Evolutionary conservation across 2,888 invertebrate genomes (phyloP).

Genomic region (Ophion obscuratus): DNA sequence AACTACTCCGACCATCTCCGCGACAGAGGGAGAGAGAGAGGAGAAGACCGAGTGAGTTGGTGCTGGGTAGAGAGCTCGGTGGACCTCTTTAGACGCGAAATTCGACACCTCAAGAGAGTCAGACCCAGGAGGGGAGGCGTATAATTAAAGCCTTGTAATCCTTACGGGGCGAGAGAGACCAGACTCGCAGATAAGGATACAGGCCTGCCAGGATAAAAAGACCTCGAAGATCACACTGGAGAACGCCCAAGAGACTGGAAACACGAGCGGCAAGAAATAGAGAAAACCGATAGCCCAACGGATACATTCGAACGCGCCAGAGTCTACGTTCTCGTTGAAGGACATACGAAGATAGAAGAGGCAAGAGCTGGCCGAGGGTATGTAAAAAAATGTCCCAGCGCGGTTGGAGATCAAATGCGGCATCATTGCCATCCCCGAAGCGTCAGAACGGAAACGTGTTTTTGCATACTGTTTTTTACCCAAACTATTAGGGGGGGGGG

Average conservation of each 20-base stretch:
- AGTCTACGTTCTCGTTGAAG: slow-evolving; percentile 5
- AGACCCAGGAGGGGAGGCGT: slow-evolving; percentile 56
- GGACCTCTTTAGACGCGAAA: slow-evolving; percentile 70
- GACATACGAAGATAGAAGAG: slow-evolving; percentile 2
- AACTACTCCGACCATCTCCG: slow-evolving; percentile 39
- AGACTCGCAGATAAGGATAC: slow-evolving; percentile 33
- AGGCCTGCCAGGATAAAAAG: slow-evolving; percentile 51
- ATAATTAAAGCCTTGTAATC: slow-evolving; percentile 75
- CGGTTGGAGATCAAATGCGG: slow-evolving; percentile 50
- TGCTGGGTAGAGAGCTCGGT: slow-evolving; percentile 48
- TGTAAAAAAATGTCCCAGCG: slow-evolving; percentile 17
- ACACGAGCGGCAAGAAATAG: slow-evolving; percentile 39
- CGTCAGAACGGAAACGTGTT: slow-evolving; percentile 60
- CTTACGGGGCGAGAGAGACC: slow-evolving; percentile 53
- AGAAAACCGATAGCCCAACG: slow-evolving; percentile 41
- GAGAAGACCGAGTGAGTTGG: slow-evolving; percentile 1
- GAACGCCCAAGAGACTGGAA: slow-evolving; percentile 28
- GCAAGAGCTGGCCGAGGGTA: slow-evolving; percentile 20
- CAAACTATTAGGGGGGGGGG: background rate
- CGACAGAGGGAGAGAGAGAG: slow-evolving; percentile 8
- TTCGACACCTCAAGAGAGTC: slow-evolving; percentile 71
- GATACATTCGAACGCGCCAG: slow-evolving; percentile 8
- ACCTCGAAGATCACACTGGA: slow-evolving; percentile 2
- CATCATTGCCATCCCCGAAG: slow-evolving; percentile 64
- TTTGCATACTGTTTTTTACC: slow-evolving; percentile 2